Conservation (phyloP, 1,140 invertebrate genomes). For the Lordiphosa mommai region DNA sequence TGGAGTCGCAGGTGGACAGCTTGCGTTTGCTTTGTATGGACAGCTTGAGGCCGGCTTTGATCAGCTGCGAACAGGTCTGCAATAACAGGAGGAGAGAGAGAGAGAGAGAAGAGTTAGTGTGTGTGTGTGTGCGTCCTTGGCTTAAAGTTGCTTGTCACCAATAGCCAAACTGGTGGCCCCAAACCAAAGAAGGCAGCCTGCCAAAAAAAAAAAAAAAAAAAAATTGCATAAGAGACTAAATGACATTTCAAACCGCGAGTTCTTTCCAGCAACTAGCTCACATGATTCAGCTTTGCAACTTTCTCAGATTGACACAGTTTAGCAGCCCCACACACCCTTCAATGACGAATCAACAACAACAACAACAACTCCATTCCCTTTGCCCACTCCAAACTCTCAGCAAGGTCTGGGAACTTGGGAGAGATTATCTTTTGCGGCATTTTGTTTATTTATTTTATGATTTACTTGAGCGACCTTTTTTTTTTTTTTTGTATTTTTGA, state of each 20-base stretch:
- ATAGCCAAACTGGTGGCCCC: slow-evolving; percentile 46
- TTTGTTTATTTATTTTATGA: slow-evolving; percentile 52
- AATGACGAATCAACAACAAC: slow-evolving; percentile 6
- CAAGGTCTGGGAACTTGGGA: slow-evolving; percentile 11
- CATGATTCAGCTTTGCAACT: too few relatives aligned
- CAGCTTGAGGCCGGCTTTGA: slow-evolving; percentile 93
- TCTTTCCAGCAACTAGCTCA: too few relatives aligned
- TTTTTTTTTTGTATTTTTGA: slow-evolving; percentile 26
- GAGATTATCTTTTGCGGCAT: slow-evolving; percentile 64
- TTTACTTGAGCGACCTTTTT: slow-evolving; percentile 44
- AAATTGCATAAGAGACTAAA: slow-evolving; percentile 27
- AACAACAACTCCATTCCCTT: slow-evolving; percentile 6
- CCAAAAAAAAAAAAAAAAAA: too few relatives aligned
- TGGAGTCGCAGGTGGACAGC: slow-evolving; percentile 83
- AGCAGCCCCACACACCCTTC: slow-evolving; percentile 1
- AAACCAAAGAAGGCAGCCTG: slow-evolving; percentile 44
- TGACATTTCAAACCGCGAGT: slow-evolving; percentile 23
- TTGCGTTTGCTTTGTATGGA: slow-evolving; percentile 93
- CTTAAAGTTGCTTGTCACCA: slow-evolving; percentile 60
- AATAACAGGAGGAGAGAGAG: slow-evolving; percentile 27
- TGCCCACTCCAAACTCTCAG: slow-evolving; percentile 4
- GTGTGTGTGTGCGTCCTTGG: slow-evolving; percentile 28
- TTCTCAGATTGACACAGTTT: slow-evolving; percentile 8
- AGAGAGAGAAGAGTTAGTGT: slow-evolving; percentile 9
- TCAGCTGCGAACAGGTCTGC: slow-evolving; percentile 92